phyloP scores from a whole-genome alignment of 2,113 vertebrate genomes.

The Vombatus ursinus region DNA sequence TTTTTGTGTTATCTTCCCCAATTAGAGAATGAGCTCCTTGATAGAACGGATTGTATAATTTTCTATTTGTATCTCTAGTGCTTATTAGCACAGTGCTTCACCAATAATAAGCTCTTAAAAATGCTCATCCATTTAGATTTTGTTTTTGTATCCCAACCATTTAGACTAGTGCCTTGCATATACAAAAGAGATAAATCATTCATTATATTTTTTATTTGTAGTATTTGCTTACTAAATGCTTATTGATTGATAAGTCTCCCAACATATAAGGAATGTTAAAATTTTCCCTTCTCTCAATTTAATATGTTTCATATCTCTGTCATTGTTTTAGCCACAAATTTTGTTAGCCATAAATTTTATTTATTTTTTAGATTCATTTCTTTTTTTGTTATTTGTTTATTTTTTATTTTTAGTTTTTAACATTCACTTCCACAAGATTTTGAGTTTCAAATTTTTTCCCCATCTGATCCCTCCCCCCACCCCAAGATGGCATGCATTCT shows the following conservation, averaged over 20 bases:
- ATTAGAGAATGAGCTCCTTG: neutral
- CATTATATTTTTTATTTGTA: neutral
- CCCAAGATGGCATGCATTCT: too few relatives aligned
- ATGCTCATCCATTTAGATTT: neutral
- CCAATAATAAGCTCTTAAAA: neutral
- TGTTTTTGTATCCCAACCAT: neutral
- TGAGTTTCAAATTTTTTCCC: too few relatives aligned
- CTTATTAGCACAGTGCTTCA: neutral
- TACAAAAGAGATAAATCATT: neutral
- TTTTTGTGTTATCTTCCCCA: neutral
- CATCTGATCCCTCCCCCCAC: too few relatives aligned
- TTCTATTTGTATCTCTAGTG: neutral
- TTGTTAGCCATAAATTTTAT: too few relatives aligned
- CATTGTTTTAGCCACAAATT: neutral
- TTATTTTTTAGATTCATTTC: too few relatives aligned
- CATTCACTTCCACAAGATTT: too few relatives aligned
- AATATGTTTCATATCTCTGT: neutral
- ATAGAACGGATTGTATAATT: neutral
- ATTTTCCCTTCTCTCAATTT: neutral
- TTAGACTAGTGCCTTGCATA: neutral
- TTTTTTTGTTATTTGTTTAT: too few relatives aligned
- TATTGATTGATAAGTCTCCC: neutral
- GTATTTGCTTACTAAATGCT: neutral
- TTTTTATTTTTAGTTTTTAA: too few relatives aligned
- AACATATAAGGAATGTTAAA: neutral